A percentile compares a stretch with the other conserved stretches of the same genome.
Conservation (phyloP, 1,140 invertebrate species). For the Trichomalopsis sarcophagae region DNA sequence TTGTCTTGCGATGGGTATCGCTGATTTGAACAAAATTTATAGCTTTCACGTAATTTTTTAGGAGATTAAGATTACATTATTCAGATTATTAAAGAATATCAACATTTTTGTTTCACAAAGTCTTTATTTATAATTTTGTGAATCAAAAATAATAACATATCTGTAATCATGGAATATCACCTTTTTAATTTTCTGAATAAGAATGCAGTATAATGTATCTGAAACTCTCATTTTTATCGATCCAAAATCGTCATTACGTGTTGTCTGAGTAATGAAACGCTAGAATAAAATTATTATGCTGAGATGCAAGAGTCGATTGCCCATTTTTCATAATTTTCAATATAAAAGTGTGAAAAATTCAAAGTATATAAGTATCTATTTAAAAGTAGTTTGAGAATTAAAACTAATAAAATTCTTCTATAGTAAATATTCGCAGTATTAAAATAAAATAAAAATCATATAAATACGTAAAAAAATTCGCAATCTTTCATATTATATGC, state of each 20-base stretch:
- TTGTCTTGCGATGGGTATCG: too few relatives aligned
- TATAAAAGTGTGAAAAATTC: not conserved
- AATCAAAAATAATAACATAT: constrained; percentile 25
- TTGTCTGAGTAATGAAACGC: not conserved
- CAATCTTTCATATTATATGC: too few relatives aligned
- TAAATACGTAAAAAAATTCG: too few relatives aligned
- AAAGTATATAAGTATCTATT: not conserved
- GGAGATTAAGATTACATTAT: not conserved
- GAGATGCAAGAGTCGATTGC: not conserved
- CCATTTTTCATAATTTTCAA: not conserved
- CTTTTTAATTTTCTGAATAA: constrained; percentile 32
- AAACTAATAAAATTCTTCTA: too few relatives aligned
- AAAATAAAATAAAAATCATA: too few relatives aligned
- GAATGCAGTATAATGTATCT: not conserved
- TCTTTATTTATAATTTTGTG: constrained; percentile 41
- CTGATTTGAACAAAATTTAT: not conserved
- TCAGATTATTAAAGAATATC: constrained; percentile 22
- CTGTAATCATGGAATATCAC: constrained; percentile 13
- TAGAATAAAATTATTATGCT: not conserved
- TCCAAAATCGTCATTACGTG: constrained; percentile 7
- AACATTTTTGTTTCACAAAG: constrained; percentile 30
- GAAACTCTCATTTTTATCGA: constrained; percentile 37
- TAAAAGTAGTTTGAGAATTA: too few relatives aligned
- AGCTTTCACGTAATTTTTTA: not conserved
- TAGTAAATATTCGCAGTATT: too few relatives aligned